Evolutionary conservation across 2,888 invertebrate genomes (phyloP), one percentile per base, ranked within the genome.

Genomic region (Drosophila paramelanica): DNA sequence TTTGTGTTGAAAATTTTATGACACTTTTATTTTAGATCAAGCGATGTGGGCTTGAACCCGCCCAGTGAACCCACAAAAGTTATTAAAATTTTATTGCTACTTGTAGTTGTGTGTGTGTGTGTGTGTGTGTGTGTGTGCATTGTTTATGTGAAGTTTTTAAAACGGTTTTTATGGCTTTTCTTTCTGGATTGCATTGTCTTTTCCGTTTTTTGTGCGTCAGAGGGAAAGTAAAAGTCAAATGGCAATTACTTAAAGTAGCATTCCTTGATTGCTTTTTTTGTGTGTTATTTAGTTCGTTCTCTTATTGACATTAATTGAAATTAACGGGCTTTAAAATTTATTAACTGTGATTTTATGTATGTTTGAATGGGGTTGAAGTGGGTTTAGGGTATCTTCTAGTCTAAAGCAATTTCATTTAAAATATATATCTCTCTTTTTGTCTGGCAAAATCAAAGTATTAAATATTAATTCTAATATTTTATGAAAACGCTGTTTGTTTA

Each of bases 1-100:
- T 81, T 79, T 81, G 55, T 66, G 55, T 65, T 59, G 53, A 55
- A 45, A 49, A 46, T 79, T 72, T 79, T 49, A 75, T 49, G 81
- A 66, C 77, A 52, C 45, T 52, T 57, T 43, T 39, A 17, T 17
- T 41, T 11, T 11, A 20, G 31, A 14, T n/a, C 58, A 47, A 43
- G 39, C 43, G 50, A 82, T 85, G 70, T 52, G 82, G 81, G 86
- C 64, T 41, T 73, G 73, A 77, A 62, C 70, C 45, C 59, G 64
- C 64, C 60, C 77, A 60, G 38, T 72, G 81, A 87, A 79, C 81
- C 67, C 45, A 45, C n/a, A 68, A 73, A 75, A 64, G 78, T 84
- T 84, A 81, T 82, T 87, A 87, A 73, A 81, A 66, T 81, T 82
- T 87, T 75, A 87, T 71, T 49, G 62, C 79, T 51, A 60, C 66